Conservation (phyloP, 2,113 vertebrate species). For the Suricata suricatta region DNA sequence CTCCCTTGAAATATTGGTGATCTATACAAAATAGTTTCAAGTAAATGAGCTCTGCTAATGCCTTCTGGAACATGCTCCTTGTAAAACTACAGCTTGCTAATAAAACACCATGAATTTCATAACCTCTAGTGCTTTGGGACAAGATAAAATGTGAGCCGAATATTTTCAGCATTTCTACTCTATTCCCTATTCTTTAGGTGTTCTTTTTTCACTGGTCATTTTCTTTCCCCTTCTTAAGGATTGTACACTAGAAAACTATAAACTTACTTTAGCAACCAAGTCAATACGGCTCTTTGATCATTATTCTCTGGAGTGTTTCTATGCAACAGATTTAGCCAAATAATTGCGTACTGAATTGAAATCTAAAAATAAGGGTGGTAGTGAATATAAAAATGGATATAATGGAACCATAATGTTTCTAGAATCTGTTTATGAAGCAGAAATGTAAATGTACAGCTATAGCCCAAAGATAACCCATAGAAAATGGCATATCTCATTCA, state of each 20-base stretch:
- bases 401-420: not conserved
- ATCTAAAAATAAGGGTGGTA: not conserved
- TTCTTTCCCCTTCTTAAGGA: not conserved
- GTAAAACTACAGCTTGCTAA: constrained; percentile 13
- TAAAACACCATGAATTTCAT: constrained; percentile 54
- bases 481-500: not conserved
- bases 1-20: not conserved
- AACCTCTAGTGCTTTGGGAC: not conserved
- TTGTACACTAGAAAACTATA: not conserved
- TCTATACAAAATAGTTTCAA: not conserved
- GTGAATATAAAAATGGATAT: not conserved
- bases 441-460: not conserved
- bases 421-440: not conserved
- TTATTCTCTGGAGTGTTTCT: not conserved
- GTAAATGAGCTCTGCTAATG: constrained; percentile 45
- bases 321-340: not conserved
- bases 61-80: not conserved
- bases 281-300: not conserved
- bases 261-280: not conserved
- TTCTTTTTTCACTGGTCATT: not conserved
- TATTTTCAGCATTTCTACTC: not conserved
- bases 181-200: not conserved
- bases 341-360: not conserved
- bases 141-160: constrained; percentile 43
- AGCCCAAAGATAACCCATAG: not conserved